Evolutionary conservation across 2,113 vertebrate genomes (phyloP).

Genomic region (Bos javanicus): DNA sequence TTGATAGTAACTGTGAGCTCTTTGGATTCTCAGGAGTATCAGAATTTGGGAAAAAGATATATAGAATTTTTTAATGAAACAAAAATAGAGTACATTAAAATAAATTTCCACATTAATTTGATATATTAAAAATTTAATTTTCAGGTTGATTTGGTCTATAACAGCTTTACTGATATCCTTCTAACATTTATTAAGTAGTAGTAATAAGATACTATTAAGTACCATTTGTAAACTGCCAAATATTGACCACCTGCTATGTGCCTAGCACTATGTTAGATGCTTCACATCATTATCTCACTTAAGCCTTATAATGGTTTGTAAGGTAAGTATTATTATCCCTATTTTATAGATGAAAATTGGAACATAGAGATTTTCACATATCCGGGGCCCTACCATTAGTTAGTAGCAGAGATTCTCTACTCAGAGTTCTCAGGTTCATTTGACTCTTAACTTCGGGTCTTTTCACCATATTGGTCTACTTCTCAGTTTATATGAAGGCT

Average conservation of each 20-base stretch:
- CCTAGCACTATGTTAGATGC: slow-evolving; percentile 61
- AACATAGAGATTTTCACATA: slow-evolving; percentile 24
- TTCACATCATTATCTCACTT: slow-evolving; percentile 44
- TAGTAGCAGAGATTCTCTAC: neutral
- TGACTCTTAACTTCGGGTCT: slow-evolving; percentile 23
- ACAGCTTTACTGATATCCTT: neutral
- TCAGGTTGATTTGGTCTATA: neutral
- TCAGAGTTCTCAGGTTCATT: neutral
- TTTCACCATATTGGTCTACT: neutral
- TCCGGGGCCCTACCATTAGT: neutral
- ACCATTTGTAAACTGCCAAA: slow-evolving; percentile 26
- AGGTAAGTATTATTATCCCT: slow-evolving; percentile 61
- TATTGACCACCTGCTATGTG: slow-evolving; percentile 73
- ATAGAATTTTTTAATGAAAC: slow-evolving; percentile 36
- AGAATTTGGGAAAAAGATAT: slow-evolving; percentile 39
- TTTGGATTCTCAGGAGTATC: slow-evolving; percentile 29
- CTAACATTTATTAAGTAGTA: slow-evolving; percentile 40
- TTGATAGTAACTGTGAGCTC: slow-evolving; percentile 35
- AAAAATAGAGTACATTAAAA: slow-evolving; percentile 37
- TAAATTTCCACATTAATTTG: slow-evolving; percentile 22
- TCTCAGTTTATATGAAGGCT: neutral
- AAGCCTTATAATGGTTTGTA: slow-evolving; percentile 43
- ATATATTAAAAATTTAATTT: neutral
- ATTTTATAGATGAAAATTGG: slow-evolving; percentile 55
- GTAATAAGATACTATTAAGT: slow-evolving; percentile 22